A percentile compares a stretch with the other conserved stretches of the same genome.
Evolutionary conservation across 2,888 invertebrate genomes (phyloP).

Genomic region (Griposia aprilina): DNA sequence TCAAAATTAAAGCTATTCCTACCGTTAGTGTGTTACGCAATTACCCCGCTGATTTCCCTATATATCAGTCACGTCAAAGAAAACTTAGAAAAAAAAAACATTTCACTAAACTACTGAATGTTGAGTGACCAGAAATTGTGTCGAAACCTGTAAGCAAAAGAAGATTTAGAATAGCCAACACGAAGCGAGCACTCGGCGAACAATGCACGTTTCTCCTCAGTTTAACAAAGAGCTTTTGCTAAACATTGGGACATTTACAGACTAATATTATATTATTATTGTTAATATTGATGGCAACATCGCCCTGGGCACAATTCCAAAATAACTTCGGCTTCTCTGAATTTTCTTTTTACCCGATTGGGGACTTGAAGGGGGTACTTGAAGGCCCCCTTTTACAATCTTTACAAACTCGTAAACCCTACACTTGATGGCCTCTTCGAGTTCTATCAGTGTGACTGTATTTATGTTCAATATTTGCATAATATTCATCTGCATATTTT

Average conservation of each 20-base stretch:
- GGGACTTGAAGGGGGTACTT: conserved; percentile 14
- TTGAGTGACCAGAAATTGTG: background rate
- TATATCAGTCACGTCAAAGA: background rate
- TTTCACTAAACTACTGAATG: background rate
- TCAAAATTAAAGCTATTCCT: too few species aligned
- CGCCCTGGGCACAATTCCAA: conserved; percentile 45
- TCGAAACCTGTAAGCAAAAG: background rate
- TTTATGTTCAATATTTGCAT: conserved; percentile 64
- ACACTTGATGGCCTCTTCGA: conserved; percentile 60
- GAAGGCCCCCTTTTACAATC: conserved; percentile 50
- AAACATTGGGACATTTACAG: conserved; percentile 37
- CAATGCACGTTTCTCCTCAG: conserved; percentile 2
- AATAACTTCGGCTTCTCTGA: conserved; percentile 39
- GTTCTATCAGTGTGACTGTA: conserved; percentile 58
- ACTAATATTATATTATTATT: conserved; percentile 42
- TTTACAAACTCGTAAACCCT: conserved; percentile 62
- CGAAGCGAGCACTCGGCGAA: conserved; percentile 16
- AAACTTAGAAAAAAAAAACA: background rate
- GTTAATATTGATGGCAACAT: conserved; percentile 30
- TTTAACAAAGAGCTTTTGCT: conserved; percentile 36
- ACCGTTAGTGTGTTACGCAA: too few species aligned
- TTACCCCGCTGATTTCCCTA: too few species aligned
- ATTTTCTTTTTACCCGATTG: conserved; percentile 39
- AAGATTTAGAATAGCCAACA: background rate
- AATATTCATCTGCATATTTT: conserved; percentile 62